Evolutionary conservation across 2,888 invertebrate species (phyloP), one percentile per base, ranked within the genome.

Genomic region (Cheilosia variabilis): DNA sequence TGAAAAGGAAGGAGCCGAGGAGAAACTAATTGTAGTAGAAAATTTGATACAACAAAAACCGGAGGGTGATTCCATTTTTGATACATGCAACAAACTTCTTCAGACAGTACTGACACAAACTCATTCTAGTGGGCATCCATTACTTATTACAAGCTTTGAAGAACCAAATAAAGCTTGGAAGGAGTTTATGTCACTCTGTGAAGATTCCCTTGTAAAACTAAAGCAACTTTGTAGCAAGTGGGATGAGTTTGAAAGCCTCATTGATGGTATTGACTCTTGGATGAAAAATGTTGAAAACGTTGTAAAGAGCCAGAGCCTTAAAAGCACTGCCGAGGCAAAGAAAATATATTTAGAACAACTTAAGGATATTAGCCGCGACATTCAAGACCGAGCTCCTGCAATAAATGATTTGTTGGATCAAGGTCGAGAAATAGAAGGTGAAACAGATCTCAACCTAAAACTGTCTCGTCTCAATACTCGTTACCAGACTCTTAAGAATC

Each of bases 301-400:
- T 90, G 94, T 98, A 0, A 96, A 98, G 91, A 97, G 98, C 90
- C 97, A 97, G 92, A 96, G 97, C 88, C 93, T 98, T 2, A 97
- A 97, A 91, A 97, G 95, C 89, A 96, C 96, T 4, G 94, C 97
- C 41, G 96, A 96, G 88, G 95, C 97, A 2, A 98, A 98, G 92
- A 93, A 95, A 87, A 93, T 94, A 9, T 96, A 98, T 91, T 93
- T 97, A 68, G 94, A 95, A 71, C 97, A 96, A 91, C 93, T 98
- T 0, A 95, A 95, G 88, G 93, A 94, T 57, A 93, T 97, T 76
- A 95, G 96, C 89, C 93, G 93, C 79, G 96, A 96, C 89, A 95
- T 98, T 60, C 90, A 93, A 3, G 93, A 94, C 0, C 96, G 96
- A 89, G 94, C 94, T 55, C 92, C 93, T 4, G 95, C 96, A 55